Conservation (phyloP, 1,140 invertebrate species). For the Adoxophyes honmai region DNA sequence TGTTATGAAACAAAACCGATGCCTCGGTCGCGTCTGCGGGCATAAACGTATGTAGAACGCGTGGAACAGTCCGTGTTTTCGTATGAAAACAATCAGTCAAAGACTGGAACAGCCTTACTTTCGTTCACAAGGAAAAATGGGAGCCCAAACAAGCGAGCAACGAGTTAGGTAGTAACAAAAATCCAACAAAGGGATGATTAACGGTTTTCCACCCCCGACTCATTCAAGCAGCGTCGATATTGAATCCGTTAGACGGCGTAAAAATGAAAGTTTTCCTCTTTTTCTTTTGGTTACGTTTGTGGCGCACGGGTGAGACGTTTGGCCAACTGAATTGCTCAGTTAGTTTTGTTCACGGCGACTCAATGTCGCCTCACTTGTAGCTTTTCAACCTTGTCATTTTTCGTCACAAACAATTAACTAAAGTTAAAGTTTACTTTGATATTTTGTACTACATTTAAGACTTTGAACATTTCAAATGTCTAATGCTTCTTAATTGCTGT, state of each 20-base stretch:
- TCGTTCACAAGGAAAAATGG: constrained; percentile 67
- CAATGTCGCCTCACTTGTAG: no score
- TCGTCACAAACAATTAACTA: no score
- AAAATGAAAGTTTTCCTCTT: constrained; percentile 73
- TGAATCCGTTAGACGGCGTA: constrained; percentile 72
- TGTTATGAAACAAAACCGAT: no score
- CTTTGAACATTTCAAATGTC: no score
- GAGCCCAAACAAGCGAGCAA: constrained; percentile 71
- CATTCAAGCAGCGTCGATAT: constrained; percentile 74
- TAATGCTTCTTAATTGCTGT: no score
- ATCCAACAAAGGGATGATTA: constrained; percentile 76
- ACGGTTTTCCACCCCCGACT: constrained; percentile 72
- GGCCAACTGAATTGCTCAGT: not conserved
- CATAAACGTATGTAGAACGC: no score
- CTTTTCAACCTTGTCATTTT: no score
- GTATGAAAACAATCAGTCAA: constrained; percentile 71
- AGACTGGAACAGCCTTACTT: constrained; percentile 56
- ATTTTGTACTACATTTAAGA: no score
- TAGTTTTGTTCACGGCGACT: no score
- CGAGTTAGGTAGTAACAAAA: constrained; percentile 75
- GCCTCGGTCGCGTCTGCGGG: no score
- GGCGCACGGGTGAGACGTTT: constrained; percentile 20
- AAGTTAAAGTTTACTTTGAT: no score
- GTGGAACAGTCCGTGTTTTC: constrained; percentile 34
- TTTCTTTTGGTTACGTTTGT: constrained; percentile 45